These are phyloP conservation scores for Tarsius wallacei DNA, from an alignment of 2,797 vertebrate species.

Conservation along the genomic window DNA sequence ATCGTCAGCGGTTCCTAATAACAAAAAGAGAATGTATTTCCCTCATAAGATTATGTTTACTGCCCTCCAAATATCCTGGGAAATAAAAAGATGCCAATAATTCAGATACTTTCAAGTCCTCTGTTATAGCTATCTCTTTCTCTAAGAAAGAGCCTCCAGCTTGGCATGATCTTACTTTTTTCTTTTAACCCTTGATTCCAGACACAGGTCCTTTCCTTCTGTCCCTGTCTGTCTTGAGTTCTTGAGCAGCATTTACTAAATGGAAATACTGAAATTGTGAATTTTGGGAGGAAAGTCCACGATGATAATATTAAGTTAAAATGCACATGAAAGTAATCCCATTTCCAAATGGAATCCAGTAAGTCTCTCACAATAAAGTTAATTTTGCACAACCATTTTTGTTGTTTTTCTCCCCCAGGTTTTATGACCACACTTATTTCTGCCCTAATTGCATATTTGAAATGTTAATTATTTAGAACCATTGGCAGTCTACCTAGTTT, in stretches of 20 bases:
- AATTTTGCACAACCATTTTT: neutral
- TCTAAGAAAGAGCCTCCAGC: neutral
- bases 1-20: neutral
- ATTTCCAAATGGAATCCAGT: constrained; percentile 25
- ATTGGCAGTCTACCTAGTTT: neutral
- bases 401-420: neutral
- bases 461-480: constrained; percentile 38
- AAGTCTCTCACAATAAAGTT: neutral
- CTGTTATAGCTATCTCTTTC: neutral
- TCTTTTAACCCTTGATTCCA: neutral
- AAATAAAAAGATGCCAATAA: neutral
- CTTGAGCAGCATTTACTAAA: constrained; percentile 14
- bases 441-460: neutral
- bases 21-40: neutral
- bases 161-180: neutral
- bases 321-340: neutral
- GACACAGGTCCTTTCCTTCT: neutral
- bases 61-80: neutral
- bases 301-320: constrained; percentile 33
- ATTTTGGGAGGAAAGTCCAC: neutral
- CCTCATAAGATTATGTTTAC: neutral
- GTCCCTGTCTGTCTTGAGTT: neutral
- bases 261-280: neutral
- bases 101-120: neutral
- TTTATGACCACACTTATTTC: neutral